Evolutionary conservation across 2,113 vertebrate species (phyloP).

Genomic region (Rhinichthys klamathensis): DNA sequence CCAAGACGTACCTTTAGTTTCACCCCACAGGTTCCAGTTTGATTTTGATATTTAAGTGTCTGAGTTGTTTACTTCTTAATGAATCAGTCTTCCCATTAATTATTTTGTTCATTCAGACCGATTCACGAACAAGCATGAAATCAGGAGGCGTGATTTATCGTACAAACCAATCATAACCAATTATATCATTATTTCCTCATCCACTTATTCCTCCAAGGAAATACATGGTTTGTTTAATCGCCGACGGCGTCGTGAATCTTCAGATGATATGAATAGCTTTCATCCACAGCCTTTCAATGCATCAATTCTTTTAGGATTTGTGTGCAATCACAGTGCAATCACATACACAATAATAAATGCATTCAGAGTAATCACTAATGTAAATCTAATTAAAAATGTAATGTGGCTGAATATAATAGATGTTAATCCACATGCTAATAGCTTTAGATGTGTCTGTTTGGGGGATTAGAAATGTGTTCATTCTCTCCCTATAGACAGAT

Average conservation of each 20-base stretch:
- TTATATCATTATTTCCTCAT: too few species aligned
- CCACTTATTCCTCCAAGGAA: too few species aligned
- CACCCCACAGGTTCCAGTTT: too few species aligned
- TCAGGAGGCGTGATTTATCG: too few species aligned
- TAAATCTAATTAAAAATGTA: constrained; percentile 25
- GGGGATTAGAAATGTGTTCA: neutral
- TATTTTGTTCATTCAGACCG: too few species aligned
- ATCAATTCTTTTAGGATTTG: constrained; percentile 23
- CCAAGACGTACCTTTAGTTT: too few species aligned
- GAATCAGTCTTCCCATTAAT: too few species aligned
- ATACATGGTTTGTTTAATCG: neutral
- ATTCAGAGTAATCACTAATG: constrained; percentile 4
- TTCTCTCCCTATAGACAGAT: neutral
- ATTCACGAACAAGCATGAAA: too few species aligned
- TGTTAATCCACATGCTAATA: constrained; percentile 21
- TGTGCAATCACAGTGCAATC: neutral
- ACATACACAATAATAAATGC: constrained; percentile 17
- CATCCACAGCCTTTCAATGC: neutral
- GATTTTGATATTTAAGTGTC: too few species aligned
- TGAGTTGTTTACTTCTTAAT: too few species aligned
- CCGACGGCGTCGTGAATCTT: neutral
- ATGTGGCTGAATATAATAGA: constrained; percentile 21
- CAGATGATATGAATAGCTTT: constrained; percentile 13
- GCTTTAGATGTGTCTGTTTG: neutral
- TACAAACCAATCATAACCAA: too few species aligned